phyloP scores from a whole-genome alignment of 1,140 invertebrate species.

The Papilio machaon region DNA sequence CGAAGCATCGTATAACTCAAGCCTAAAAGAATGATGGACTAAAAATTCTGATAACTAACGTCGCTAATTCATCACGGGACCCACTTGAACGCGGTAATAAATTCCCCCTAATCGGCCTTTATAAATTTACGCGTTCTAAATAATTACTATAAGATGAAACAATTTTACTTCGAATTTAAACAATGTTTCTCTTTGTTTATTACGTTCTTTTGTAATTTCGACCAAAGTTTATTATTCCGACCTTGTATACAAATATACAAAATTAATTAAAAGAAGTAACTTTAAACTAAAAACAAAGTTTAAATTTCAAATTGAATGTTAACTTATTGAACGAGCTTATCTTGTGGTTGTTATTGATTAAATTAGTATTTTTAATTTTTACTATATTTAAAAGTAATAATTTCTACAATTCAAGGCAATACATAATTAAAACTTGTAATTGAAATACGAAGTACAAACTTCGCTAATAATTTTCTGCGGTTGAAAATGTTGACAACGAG shows the following conservation, averaged over 20 bases:
- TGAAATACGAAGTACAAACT: conserved; percentile 9
- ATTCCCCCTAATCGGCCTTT: conserved; percentile 10
- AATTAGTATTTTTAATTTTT: too few species aligned
- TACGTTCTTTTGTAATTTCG: not conserved
- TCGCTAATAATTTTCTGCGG: conserved; percentile 27
- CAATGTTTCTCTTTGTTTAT: conserved; percentile 4
- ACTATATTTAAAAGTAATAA: not conserved
- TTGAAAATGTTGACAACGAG: conserved; percentile 36
- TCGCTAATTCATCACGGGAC: conserved; percentile 25
- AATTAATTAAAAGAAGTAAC: too few species aligned
- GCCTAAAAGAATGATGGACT: conserved; percentile 39
- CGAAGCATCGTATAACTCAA: conserved; percentile 36
- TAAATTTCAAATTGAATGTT: too few species aligned
- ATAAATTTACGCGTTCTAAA: conserved; percentile 18
- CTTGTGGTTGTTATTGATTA: too few species aligned
- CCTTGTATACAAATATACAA: too few species aligned
- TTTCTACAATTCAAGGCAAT: not conserved
- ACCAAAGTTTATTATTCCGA: not conserved
- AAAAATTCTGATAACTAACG: conserved; percentile 39
- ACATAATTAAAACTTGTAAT: conserved; percentile 5
- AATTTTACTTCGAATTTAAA: not conserved
- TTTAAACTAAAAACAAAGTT: too few species aligned
- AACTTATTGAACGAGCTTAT: too few species aligned
- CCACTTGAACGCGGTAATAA: not conserved
- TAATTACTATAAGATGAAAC: conserved; percentile 21